Percentiles rank a stretch among this genome's conserved stretches.
Evolutionary conservation across 1,140 invertebrate species (phyloP).

Genomic region (Diachasma alloeum): DNA sequence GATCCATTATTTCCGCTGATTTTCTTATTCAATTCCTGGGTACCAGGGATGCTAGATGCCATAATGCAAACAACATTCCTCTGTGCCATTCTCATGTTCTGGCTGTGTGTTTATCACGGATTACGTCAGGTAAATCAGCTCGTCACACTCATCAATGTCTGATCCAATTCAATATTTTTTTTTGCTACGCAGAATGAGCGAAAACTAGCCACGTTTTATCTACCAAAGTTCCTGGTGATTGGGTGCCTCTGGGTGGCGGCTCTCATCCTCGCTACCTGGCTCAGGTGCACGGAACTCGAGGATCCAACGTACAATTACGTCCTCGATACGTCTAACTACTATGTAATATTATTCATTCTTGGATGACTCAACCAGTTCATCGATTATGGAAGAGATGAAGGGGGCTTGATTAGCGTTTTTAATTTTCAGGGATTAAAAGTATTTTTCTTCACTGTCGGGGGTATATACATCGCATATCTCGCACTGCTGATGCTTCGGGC

Average conservation of each 20-base stretch:
- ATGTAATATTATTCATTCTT: constrained; percentile 69
- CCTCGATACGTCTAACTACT: constrained; percentile 87
- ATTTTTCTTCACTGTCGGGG: constrained; percentile 87
- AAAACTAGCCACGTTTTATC: constrained; percentile 85
- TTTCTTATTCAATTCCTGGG: constrained; percentile 88
- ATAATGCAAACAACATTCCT: constrained; percentile 91
- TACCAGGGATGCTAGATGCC: constrained; percentile 90
- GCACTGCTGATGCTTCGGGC: constrained; percentile 85
- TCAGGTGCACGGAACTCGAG: constrained; percentile 85
- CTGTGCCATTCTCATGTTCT: constrained; percentile 87
- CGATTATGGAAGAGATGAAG: no score
- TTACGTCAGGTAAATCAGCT: constrained; percentile 79
- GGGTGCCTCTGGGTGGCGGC: constrained; percentile 87
- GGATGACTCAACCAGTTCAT: no score
- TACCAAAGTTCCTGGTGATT: constrained; percentile 90
- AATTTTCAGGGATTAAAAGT: constrained; percentile 80
- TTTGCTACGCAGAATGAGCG: constrained; percentile 78
- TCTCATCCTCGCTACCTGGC: constrained; percentile 86
- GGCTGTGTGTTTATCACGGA: constrained; percentile 95
- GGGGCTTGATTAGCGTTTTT: neutral
- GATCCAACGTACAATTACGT: constrained; percentile 95
- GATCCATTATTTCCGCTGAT: constrained; percentile 94
- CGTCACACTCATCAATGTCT: neutral
- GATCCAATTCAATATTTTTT: neutral
- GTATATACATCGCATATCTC: constrained; percentile 87